These are phyloP conservation scores for Tuberolachnus salignus DNA, from an alignment of 2,888 invertebrate species.

Conservation along the genomic window DNA sequence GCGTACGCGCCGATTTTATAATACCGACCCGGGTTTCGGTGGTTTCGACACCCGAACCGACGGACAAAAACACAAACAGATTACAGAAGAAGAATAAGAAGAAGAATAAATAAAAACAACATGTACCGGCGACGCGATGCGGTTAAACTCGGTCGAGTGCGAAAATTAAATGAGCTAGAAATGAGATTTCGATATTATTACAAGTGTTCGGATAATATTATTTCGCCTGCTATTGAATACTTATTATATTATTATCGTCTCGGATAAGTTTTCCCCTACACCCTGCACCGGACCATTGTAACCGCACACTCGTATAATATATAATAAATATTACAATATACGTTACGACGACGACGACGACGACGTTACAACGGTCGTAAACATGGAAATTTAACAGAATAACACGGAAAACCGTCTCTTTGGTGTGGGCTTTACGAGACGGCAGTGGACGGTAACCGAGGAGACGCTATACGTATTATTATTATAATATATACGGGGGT, in stretches of 20 bases:
- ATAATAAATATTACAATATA: background rate
- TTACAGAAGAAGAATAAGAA: no score
- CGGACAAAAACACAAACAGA: no score
- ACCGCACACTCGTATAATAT: background rate
- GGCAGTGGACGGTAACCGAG: no score
- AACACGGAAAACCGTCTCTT: background rate
- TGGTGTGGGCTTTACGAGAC: no score
- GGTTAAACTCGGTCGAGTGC: conserved; percentile 2
- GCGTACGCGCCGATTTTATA: no score
- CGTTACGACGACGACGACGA: background rate
- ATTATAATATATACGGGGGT: background rate
- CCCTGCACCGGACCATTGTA: no score
- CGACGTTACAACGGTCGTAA: no score
- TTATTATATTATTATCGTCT: background rate
- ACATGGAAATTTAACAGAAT: background rate
- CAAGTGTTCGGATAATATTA: no score
- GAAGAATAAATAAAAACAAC: no score
- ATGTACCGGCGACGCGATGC: background rate
- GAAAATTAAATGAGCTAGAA: conserved; percentile 41
- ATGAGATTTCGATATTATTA: conserved; percentile 13
- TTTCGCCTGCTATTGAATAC: no score
- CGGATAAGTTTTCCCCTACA: background rate
- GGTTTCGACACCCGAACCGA: background rate
- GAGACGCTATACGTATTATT: no score
- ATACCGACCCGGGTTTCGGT: conserved; percentile 6